A percentile compares a stretch with the other conserved stretches of the same genome.
phyloP scores from a whole-genome alignment of 2,797 vertebrate genomes.

The Mus minutoides region DNA sequence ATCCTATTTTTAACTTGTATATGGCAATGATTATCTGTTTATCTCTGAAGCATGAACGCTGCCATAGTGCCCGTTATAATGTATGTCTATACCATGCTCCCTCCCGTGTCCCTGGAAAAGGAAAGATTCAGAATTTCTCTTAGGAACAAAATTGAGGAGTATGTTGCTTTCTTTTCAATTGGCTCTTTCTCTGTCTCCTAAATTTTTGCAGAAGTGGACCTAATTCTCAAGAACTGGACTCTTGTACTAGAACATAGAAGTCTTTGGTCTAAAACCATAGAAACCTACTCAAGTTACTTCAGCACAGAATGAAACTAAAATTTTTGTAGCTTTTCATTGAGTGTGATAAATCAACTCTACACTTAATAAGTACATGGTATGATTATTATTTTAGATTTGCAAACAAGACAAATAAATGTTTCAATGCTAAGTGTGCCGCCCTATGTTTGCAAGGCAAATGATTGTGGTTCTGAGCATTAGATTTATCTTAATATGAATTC shows the following conservation, averaged over 20 bases:
- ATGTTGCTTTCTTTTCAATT: constrained; percentile 8
- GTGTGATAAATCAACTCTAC: constrained; percentile 45
- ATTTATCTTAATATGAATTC: constrained; percentile 34
- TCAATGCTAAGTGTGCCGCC: background rate
- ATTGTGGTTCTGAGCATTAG: background rate
- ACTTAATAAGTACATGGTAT: background rate
- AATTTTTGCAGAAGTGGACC: background rate
- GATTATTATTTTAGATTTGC: constrained; percentile 36
- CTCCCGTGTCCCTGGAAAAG: constrained; percentile 52
- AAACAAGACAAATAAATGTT: constrained; percentile 53
- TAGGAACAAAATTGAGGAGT: constrained; percentile 37
- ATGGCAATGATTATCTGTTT: constrained; percentile 75
- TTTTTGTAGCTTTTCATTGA: background rate
- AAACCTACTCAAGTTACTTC: constrained; percentile 34
- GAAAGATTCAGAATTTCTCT: constrained; percentile 63
- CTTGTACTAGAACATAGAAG: constrained; percentile 9
- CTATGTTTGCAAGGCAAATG: constrained; percentile 44
- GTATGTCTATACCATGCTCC: constrained; percentile 43
- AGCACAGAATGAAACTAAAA: background rate
- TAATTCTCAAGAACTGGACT: background rate
- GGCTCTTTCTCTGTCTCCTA: background rate
- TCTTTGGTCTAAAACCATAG: background rate
- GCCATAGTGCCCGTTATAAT: constrained; percentile 2
- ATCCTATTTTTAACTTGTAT: constrained; percentile 72
- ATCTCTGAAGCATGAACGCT: constrained; percentile 73